These are phyloP conservation scores for Megalops atlanticus DNA, from an alignment of 2,113 vertebrate species.

Conservation along the genomic window DNA sequence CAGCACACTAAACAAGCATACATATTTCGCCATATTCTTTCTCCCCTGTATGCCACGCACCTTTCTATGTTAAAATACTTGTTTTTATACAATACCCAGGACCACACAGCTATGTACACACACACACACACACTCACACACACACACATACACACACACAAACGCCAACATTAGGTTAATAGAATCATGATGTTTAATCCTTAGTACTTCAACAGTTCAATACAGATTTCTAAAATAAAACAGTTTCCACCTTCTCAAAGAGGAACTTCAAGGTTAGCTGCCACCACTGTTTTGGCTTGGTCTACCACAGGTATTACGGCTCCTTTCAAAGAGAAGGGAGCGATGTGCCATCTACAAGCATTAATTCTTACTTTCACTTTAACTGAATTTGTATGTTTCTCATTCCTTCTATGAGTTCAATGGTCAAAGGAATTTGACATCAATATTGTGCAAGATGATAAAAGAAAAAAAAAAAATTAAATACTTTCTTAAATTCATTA, in stretches of 20 bases:
- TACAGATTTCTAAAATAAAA: background rate
- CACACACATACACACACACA: conserved; percentile 37
- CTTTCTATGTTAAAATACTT: conserved; percentile 65
- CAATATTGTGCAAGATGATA: too few species aligned
- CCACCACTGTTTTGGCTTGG: background rate
- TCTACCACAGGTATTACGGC: conserved; percentile 14
- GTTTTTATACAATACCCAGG: conserved; percentile 28
- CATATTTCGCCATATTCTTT: conserved; percentile 41
- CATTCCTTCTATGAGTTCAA: too few species aligned
- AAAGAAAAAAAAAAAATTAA: too few species aligned
- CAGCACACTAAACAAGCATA: background rate
- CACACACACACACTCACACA: conserved; percentile 26
- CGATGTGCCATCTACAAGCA: too few species aligned
- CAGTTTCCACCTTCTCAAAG: conserved; percentile 23
- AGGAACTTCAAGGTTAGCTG: conserved; percentile 9
- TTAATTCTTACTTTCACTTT: too few species aligned
- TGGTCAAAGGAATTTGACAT: too few species aligned
- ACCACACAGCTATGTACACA: conserved; percentile 2
- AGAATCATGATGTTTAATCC: too few species aligned
- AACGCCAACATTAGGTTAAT: too few species aligned
- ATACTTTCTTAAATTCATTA: too few species aligned
- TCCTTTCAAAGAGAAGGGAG: conserved; percentile 28
- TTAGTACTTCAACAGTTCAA: too few species aligned
- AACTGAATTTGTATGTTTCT: too few species aligned
- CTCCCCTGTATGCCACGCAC: conserved; percentile 67